Conservation (phyloP, 2,797 vertebrate species). For the Calcarius lapponicus region DNA sequence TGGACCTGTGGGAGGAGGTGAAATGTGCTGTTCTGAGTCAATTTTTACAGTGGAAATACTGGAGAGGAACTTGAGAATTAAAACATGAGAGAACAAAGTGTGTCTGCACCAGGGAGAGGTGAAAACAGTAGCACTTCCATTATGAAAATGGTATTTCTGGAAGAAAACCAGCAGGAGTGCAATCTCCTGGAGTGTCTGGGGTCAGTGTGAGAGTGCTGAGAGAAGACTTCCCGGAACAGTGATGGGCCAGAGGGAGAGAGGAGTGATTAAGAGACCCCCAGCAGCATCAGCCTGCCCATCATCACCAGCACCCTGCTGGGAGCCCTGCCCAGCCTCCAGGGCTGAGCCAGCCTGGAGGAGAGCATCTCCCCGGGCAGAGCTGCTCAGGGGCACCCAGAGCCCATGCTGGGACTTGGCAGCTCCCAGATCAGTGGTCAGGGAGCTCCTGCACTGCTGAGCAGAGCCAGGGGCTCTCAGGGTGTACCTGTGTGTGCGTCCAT, state of each 20-base stretch:
- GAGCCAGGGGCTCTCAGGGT: rapidly evolving
- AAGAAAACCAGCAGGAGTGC: background rate
- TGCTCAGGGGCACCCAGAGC: background rate
- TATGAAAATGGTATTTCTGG: background rate
- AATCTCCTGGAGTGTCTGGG: background rate
- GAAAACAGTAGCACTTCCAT: background rate
- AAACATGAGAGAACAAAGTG: background rate
- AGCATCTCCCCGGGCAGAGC: background rate
- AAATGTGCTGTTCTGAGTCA: background rate
- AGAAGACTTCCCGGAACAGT: background rate
- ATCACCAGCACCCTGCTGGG: rapidly evolving
- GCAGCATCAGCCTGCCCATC: background rate
- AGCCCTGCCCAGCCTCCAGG: background rate
- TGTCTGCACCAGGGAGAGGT: background rate
- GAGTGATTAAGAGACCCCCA: background rate
- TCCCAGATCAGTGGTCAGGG: background rate
- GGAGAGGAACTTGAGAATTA: background rate
- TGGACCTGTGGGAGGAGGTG: background rate
- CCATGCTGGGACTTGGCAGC: rapidly evolving
- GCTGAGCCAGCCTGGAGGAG: background rate
- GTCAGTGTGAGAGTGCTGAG: background rate
- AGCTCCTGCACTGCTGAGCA: background rate
- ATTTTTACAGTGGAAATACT: background rate
- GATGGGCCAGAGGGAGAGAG: background rate
- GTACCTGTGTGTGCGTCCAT: rapidly evolving